Conservation (phyloP, 1,140 invertebrate species). For the Whitmania pigra region DNA sequence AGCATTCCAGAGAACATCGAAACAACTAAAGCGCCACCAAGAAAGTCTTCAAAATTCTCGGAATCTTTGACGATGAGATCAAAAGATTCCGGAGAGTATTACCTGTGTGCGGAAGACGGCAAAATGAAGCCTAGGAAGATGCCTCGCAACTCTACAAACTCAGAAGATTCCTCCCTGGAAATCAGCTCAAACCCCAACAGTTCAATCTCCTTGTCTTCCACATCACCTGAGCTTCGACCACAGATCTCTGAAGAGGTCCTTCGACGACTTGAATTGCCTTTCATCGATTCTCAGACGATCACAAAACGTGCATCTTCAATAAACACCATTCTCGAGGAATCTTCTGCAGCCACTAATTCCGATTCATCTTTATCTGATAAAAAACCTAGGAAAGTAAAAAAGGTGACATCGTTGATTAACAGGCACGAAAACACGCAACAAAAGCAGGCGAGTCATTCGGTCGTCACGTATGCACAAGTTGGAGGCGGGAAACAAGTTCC, state of each 20-base stretch:
- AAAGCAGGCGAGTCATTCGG: too few relatives aligned
- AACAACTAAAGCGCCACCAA: background rate
- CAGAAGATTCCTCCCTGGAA: background rate
- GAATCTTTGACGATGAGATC: background rate
- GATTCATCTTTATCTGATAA: slow-evolving; percentile 3
- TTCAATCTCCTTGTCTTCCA: background rate
- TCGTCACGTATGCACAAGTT: too few relatives aligned
- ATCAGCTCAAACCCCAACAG: background rate
- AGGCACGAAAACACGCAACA: too few relatives aligned
- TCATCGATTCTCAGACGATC: background rate
- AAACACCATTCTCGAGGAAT: slow-evolving; percentile 5
- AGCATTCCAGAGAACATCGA: background rate
- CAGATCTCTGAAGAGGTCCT: too few relatives aligned
- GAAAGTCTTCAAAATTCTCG: background rate
- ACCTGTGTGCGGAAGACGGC: background rate
- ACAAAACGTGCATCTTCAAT: background rate
- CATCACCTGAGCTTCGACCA: background rate
- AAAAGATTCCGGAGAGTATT: background rate
- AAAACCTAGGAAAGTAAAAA: background rate
- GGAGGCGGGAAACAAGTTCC: too few relatives aligned
- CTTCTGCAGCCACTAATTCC: background rate
- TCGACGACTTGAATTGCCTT: background rate
- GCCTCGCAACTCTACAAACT: background rate
- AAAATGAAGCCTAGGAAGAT: background rate
- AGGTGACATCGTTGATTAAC: background rate